phyloP scores from a whole-genome alignment of 2,888 invertebrate genomes.

The Cinara cedri region DNA sequence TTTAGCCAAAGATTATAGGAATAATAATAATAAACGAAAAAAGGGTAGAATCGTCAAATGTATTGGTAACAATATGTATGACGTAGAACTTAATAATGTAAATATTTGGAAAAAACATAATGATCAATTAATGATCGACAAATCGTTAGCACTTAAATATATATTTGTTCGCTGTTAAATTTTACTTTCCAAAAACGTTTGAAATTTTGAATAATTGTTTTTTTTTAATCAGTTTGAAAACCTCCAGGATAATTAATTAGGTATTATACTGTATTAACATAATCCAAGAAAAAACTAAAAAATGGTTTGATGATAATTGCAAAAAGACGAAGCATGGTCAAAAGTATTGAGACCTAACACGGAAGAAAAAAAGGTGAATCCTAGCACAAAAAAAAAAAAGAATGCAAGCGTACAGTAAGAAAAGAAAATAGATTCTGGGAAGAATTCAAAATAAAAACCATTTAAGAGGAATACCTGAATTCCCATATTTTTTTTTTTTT shows the following conservation, averaged over 20 bases:
- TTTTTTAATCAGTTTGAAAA: no score
- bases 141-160: neutral
- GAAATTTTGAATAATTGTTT: no score
- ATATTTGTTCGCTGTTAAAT: no score
- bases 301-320: conserved; percentile 2
- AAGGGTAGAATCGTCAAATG: neutral
- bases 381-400: neutral
- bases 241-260: no score
- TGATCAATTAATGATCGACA: neutral
- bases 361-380: conserved; percentile 9
- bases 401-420: conserved; percentile 15
- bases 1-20: neutral
- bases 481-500: conserved; percentile 12
- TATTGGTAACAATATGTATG: no score
- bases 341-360: conserved; percentile 22
- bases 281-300: conserved; percentile 4
- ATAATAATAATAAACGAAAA: neutral
- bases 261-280: no score
- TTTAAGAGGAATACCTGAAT: conserved; percentile 17
- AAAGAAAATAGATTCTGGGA: conserved; percentile 30
- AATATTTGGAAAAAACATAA: no score
- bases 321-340: conserved; percentile 1
- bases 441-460: conserved; percentile 33
- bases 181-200: no score
- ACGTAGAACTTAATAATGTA: neutral